These are phyloP conservation scores for Bubalus kerabau DNA, from an alignment of 2,113 vertebrate genomes.

Conservation along the genomic window DNA sequence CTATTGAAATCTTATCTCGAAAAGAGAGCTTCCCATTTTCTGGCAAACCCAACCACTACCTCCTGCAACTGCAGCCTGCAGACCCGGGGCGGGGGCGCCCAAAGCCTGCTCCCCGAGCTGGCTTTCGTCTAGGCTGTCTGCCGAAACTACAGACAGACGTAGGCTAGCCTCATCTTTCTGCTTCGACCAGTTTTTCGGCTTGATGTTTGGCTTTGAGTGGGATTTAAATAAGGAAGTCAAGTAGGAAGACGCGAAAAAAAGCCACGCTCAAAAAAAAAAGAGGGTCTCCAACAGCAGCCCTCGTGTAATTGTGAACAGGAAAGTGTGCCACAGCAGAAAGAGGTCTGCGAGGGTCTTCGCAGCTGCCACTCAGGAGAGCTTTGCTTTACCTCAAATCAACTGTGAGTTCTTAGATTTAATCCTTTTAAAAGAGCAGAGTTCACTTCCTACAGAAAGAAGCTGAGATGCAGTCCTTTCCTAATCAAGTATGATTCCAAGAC, in stretches of 20 bases:
- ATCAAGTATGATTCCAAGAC: neutral
- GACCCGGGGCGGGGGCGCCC: rapidly evolving
- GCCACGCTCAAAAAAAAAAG: neutral
- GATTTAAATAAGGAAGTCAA: neutral
- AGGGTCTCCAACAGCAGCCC: neutral
- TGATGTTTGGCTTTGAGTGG: neutral
- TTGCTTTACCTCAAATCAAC: neutral
- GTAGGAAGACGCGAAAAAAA: neutral
- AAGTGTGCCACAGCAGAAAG: rapidly evolving
- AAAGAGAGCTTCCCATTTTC: slow-evolving; percentile 23
- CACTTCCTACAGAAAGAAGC: neutral
- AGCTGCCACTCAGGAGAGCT: neutral
- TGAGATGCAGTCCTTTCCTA: neutral
- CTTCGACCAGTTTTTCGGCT: neutral
- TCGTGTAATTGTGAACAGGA: neutral
- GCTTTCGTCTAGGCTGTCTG: neutral
- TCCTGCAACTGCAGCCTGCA: neutral
- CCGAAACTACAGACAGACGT: neutral
- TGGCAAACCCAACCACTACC: slow-evolving; percentile 9
- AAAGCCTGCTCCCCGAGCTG: neutral
- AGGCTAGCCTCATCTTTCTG: neutral
- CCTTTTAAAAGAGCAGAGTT: neutral
- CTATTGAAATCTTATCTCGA: slow-evolving; percentile 31
- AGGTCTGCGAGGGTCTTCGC: neutral
- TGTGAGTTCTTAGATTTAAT: slow-evolving; percentile 6